Percentiles rank a stretch among this genome's conserved stretches.
phyloP scores from a whole-genome alignment of 2,888 invertebrate genomes.

The Itoplectis maculator region DNA sequence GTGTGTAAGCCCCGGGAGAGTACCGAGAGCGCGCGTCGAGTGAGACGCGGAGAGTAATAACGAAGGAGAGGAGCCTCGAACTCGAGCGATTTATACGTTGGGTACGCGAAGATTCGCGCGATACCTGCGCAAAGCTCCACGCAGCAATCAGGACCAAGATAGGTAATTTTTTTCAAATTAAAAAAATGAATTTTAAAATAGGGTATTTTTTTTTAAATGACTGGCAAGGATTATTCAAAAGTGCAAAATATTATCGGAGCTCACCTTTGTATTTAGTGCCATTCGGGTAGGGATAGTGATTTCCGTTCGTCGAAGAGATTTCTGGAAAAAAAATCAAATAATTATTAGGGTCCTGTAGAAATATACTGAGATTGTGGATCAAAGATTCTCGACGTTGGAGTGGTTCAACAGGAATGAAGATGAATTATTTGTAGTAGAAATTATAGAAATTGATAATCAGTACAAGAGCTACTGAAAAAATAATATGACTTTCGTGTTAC shows the following conservation, averaged over 20 bases:
- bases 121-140: not conserved
- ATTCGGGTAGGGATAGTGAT: constrained; percentile 72
- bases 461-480: too few relatives aligned
- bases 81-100: not conserved
- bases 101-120: not conserved
- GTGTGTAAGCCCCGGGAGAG: constrained; percentile 37
- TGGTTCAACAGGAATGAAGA: too few relatives aligned
- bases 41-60: constrained; percentile 31
- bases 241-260: constrained; percentile 1
- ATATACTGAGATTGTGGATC: not conserved
- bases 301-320: constrained; percentile 75
- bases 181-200: too few relatives aligned
- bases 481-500: too few relatives aligned
- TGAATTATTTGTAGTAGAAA: too few relatives aligned
- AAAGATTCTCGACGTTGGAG: too few relatives aligned
- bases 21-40: not conserved
- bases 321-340: constrained; percentile 71
- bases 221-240: too few relatives aligned
- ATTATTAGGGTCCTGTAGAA: constrained; percentile 21
- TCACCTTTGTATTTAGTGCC: constrained; percentile 81
- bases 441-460: too few relatives aligned
- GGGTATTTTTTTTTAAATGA: too few relatives aligned
- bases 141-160: not conserved
- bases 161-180: too few relatives aligned
- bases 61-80: constrained; percentile 19